A percentile compares a stretch with the other conserved stretches of the same genome.
These are phyloP conservation scores for Anagrus nilaparvatae DNA, from an alignment of 1,140 invertebrate genomes.

Conservation along the genomic window DNA sequence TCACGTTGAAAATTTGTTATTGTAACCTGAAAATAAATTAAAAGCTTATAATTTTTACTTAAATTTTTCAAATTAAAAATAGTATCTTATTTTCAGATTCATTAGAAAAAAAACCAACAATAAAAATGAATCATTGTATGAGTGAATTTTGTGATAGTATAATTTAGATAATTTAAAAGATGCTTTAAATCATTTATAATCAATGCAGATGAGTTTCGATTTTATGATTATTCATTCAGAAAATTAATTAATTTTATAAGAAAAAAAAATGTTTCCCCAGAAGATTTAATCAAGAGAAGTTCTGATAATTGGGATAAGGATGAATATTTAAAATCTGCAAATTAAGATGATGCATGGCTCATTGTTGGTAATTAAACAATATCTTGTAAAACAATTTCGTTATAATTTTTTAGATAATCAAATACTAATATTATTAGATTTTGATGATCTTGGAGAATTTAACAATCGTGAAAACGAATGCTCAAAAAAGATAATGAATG, in stretches of 20 bases:
- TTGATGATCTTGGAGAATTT: constrained; percentile 40
- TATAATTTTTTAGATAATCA: neutral
- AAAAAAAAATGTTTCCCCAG: constrained; percentile 46
- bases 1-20: no score
- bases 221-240: constrained; percentile 80
- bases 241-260: constrained; percentile 83
- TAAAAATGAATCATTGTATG: no score
- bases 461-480: constrained; percentile 23
- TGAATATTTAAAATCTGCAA: constrained; percentile 66
- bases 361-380: constrained; percentile 58
- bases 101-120: no score
- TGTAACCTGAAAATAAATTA: no score
- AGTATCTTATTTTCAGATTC: no score
- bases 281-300: constrained; percentile 44
- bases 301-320: constrained; percentile 60
- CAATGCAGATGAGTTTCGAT: constrained; percentile 55
- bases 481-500: constrained; percentile 46
- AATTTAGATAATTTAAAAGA: constrained; percentile 31
- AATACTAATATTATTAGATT: constrained; percentile 20
- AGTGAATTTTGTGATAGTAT: constrained; percentile 43
- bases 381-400: neutral
- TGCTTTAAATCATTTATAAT: constrained; percentile 42
- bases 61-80: no score
- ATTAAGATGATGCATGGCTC: constrained; percentile 70
- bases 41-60: no score